phyloP scores from a whole-genome alignment of 2,113 vertebrate species.

The Python bivittatus region DNA sequence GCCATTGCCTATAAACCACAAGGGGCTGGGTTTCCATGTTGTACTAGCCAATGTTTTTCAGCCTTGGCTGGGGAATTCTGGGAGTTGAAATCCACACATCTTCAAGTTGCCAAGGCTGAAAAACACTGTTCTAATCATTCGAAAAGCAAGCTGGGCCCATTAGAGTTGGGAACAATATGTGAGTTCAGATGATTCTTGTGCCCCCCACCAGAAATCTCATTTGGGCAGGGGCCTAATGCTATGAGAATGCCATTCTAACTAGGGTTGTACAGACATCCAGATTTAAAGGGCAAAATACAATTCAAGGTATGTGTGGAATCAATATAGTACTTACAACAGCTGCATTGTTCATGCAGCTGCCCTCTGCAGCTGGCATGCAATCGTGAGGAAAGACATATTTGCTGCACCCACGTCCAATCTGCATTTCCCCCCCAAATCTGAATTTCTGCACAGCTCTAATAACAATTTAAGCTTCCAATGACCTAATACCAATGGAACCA shows the following conservation, averaged over 20 bases:
- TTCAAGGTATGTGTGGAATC: background rate
- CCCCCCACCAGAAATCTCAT: background rate
- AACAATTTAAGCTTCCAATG: background rate
- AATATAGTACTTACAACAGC: background rate
- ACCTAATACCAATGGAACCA: background rate
- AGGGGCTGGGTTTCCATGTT: background rate
- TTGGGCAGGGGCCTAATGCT: background rate
- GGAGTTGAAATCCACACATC: too few species aligned
- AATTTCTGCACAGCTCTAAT: background rate
- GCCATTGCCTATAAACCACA: background rate
- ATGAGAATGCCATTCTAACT: background rate
- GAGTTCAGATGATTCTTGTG: background rate
- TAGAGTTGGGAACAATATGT: background rate
- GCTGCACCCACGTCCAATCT: background rate
- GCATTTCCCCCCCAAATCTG: background rate
- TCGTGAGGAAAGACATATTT: background rate
- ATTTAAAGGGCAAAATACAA: background rate
- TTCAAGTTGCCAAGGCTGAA: too few species aligned
- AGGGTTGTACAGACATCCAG: background rate
- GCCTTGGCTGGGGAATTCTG: background rate
- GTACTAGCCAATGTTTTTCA: background rate
- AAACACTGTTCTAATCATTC: too few species aligned
- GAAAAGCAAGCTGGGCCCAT: too few species aligned
- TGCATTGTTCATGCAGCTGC: background rate
- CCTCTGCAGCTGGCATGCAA: background rate